These are phyloP conservation scores for Hipposideros armiger DNA, from an alignment of 2,113 vertebrate genomes.

Conservation along the genomic window DNA sequence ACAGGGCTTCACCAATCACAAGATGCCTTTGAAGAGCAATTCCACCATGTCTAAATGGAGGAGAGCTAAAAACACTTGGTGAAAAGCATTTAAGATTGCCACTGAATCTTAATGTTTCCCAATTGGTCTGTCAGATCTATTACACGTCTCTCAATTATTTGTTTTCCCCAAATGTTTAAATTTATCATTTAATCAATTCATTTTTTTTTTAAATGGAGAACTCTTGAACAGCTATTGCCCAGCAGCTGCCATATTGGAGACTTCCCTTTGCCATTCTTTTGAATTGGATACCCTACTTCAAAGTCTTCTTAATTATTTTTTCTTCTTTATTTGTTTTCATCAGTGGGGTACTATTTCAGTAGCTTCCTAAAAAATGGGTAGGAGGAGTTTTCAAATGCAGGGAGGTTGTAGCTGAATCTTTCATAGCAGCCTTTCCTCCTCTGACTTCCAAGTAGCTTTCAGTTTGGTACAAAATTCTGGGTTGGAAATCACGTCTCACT, in stretches of 20 bases:
- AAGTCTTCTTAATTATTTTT: neutral
- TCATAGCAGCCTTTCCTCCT: neutral
- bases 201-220: neutral
- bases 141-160: neutral
- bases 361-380: neutral
- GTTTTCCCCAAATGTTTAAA: conserved; percentile 17
- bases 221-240: neutral
- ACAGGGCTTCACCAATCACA: neutral
- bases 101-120: neutral
- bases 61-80: conserved; percentile 31
- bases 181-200: conserved; percentile 16
- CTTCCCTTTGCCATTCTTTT: neutral
- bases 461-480: conserved; percentile 29
- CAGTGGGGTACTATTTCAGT: neutral
- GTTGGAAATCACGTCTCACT: neutral
- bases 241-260: neutral
- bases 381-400: neutral
- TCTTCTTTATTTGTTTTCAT: neutral
- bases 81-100: neutral
- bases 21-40: neutral
- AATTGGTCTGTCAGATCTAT: neutral
- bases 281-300: neutral
- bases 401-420: neutral
- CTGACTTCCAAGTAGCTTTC: neutral
- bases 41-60: neutral